Base-by-base conservation (phyloP, 2,888 invertebrate genomes). In the Acronicta leporina region DNA sequence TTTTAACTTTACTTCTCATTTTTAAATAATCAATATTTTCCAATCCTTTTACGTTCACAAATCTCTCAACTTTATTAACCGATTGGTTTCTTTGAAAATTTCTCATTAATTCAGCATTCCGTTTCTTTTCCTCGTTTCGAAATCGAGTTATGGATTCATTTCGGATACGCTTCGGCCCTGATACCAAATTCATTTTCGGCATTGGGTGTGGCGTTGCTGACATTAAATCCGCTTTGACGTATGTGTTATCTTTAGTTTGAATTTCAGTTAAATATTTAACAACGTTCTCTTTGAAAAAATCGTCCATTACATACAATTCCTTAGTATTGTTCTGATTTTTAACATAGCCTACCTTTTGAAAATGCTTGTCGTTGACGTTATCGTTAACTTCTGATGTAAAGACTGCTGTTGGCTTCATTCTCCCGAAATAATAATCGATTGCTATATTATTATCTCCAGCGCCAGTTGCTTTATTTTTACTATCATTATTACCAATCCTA, bases 391-490 rank as follows among this genome's bases (percentile, higher is more conserved):
- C 7, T 8, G 25, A 30, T 35, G 5, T 5, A 14, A 14, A 2
- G 2, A 15, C 11, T n/a, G 45, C 48, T 44, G 14, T 58, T 41
- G 53, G 47, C 41, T 62, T 74, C 48, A 56, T 57, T 56, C 75
- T 79, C 11, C 75, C 77, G 15, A 80, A 81, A 59, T 83, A 82
- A 52, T 87, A 83, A 54, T 86, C 84, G 0, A 73, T 27, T 8
- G 77, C 56, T 43, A 80, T 83, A 5, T 68, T 63, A 3, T 68
- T 38, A 38, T 38, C n/a, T 6, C n/a, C n/a, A n/a, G 5, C 57
- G 7, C 61, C 13, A 33, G 30, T 43, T 4, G 10, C 27, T 25
- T 27, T 45, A 33, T 27, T 27, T 30, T 62, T 33, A 20, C 44
- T 38, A 10, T 53, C 43, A 7, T 42, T 16, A n/a, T 10, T 8